Conservation (phyloP, 2,797 vertebrate species). For the Artibeus lituratus region DNA sequence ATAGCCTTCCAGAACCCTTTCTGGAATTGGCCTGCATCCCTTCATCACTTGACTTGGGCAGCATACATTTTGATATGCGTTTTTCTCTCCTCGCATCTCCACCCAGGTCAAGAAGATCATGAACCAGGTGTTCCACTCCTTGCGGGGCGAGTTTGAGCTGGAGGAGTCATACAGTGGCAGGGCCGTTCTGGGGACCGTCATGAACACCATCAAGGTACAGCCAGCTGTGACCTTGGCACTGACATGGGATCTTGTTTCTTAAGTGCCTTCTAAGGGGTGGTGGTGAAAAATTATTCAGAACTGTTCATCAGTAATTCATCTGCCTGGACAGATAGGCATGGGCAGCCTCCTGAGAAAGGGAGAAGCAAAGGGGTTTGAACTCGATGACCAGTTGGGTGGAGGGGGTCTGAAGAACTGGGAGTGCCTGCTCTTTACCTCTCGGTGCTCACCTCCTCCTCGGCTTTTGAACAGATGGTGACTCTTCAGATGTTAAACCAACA, state of each 20-base stretch:
- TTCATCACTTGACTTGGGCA: neutral
- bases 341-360: neutral
- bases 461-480: conserved; percentile 80
- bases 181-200: conserved; percentile 86
- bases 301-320: neutral
- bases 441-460: neutral
- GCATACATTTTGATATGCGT: neutral
- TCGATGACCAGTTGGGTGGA: neutral
- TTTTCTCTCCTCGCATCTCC: neutral
- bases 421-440: neutral
- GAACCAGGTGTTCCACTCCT: conserved; percentile 95
- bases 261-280: neutral
- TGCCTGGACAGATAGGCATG: neutral
- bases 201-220: conserved; percentile 94
- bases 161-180: conserved; percentile 90
- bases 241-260: neutral
- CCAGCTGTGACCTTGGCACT: neutral
- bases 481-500: conserved; percentile 80
- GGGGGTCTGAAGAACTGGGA: neutral
- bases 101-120: conserved; percentile 95
- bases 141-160: conserved; percentile 92
- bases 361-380: neutral
- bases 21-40: neutral
- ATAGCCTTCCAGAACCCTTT: neutral
- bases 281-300: neutral